Base-by-base conservation (phyloP, 2,797 vertebrate genomes). In the Threskiornis aethiopicus region DNA sequence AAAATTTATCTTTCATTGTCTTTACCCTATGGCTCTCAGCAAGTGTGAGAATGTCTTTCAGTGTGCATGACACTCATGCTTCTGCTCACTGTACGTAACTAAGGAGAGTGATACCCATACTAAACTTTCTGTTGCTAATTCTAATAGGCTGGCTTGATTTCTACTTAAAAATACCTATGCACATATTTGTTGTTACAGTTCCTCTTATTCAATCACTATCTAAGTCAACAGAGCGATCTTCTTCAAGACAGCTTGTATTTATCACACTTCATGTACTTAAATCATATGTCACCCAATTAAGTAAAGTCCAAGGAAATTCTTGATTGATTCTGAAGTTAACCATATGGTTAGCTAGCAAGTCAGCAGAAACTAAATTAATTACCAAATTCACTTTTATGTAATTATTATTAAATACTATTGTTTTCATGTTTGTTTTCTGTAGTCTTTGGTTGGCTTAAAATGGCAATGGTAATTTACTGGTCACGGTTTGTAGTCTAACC, bases 221-320 rank as follows among this genome's bases (percentile, higher is more conserved):
- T 70, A 75, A 93, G 70, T 82, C 59, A 96, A 90, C 66, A 89
- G 58, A 72, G 33, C 0, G 57, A 93, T 91, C 67, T 93, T 83
- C 55, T 82, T 76, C 80, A 92, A 82, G 88, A 94, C 97, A 97
- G 93, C 90, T 93, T 95, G 95, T 97, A 94, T 96, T 97, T 97
- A 95, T 88, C 91, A 95, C 93, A 89, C 66, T 95, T 95, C 89
- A 58, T 62, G 89, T 94, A 79, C 84, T 96, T 81, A 93, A 96
- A 95, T 94, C 20, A 5, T 73, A 83, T 76, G 84, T 92, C 75
- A 92, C 39, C 44, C 81, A 93, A 90, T 76, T 94, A 96, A 97
- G 75, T 89, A 39, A 94, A 96, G 91, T 88, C 87, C 86, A 77
- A 90, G 65, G 64, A 90, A 81, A 93, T 89, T 89, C 58, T 94